Percentiles rank a stretch among this genome's conserved stretches.
Conservation (phyloP, 1,140 invertebrate species). For the Rhagoletis pomonella region DNA sequence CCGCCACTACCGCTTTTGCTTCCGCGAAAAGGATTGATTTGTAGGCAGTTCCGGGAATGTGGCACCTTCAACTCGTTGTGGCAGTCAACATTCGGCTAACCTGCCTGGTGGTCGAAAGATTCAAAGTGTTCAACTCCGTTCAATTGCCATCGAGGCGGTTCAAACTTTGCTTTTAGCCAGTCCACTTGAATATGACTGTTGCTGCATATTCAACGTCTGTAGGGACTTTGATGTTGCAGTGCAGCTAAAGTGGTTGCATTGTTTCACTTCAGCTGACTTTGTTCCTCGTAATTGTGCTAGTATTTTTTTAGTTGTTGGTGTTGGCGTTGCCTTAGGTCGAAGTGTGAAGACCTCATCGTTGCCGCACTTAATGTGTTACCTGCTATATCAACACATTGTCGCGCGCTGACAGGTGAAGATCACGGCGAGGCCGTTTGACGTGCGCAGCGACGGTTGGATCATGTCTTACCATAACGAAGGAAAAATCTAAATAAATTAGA, state of each 20-base stretch:
- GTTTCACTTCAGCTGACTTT: background rate
- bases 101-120: constrained; percentile 27
- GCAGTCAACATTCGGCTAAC: background rate
- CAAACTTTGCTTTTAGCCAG: background rate
- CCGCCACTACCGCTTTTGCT: background rate
- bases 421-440: background rate
- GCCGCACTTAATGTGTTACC: background rate
- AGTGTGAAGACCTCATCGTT: constrained; percentile 22
- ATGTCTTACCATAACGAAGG: background rate
- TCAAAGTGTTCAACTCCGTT: background rate
- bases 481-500: constrained; percentile 36
- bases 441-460: background rate
- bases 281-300: background rate
- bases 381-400: constrained; percentile 2
- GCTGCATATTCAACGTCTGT: background rate
- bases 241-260: background rate
- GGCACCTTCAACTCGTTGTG: background rate
- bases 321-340: background rate
- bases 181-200: background rate
- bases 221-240: constrained; percentile 16
- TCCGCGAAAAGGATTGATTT: constrained; percentile 40
- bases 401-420: constrained; percentile 40
- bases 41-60: constrained; percentile 40
- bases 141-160: background rate
- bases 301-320: background rate